Evolutionary conservation across 2,888 invertebrate genomes (phyloP), one percentile per base, ranked within the genome.

Genomic region (Dexiosoma caninum): DNA sequence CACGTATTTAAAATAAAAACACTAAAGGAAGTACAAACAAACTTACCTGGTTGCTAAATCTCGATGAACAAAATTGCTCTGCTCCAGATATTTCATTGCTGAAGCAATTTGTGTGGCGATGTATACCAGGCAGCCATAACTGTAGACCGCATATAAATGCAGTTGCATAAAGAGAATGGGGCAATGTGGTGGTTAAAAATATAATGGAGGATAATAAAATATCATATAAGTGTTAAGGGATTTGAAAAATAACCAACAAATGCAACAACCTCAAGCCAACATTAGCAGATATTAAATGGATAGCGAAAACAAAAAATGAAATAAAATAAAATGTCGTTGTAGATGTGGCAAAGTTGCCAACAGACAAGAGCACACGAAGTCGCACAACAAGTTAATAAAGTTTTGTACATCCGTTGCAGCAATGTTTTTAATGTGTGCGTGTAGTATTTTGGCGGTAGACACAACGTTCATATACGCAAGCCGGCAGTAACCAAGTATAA

Each of bases 81-180:
- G 94, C 91, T 97, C 96, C 89, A 97, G 92, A 91, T 96, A 95
- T 90, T 96, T 95, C 95, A 97, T 96, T 84, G 96, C 97, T 79
- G 96, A 95, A 85, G 96, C 95, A 89, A 97, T 94, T 92, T 97
- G 96, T 83, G 94, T 94, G 83, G 95, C 95, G 93, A 96, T 95
- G 91, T 94, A 95, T 86, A 96, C 93, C 89, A 96, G 92, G 90
- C 95, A 94, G 86, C 95, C 95, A 90, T 95, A 95, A 91, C 95
- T 96, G 84, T 81, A 46, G 40, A 10, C 12, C 30, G 23, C 9
- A 49, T 57, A 46, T 12, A 9, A 42, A 14, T 5, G 23, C 6
- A 49, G 32, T 30, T 7, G 46, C 27, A n/a, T 9, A 35, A 37
- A 23, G 9, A 35, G 9, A 5, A 32, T 19, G 12, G 19, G 16